Percentiles rank a stretch among this genome's conserved stretches.
Evolutionary conservation across 2,113 vertebrate species (phyloP).

Genomic region (Apus apus): DNA sequence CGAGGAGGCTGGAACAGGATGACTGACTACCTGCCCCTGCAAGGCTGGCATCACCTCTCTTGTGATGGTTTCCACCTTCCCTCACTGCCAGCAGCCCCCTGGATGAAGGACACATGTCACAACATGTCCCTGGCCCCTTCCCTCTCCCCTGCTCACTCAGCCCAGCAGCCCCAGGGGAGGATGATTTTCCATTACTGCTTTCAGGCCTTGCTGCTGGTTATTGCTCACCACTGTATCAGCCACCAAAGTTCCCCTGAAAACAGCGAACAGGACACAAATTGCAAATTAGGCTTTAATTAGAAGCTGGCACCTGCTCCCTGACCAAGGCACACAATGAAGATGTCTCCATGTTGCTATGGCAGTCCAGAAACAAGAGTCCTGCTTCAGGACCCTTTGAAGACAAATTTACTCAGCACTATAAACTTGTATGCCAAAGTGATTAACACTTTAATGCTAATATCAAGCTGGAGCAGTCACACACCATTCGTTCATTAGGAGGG

Average conservation of each 20-base stretch:
- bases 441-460: constrained; percentile 70
- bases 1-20: neutral
- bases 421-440: constrained; percentile 59
- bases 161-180: constrained; percentile 17
- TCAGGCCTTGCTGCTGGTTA: neutral
- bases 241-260: constrained; percentile 52
- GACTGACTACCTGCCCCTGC: fast-evolving
- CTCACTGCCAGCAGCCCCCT: neutral
- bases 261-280: constrained; percentile 50
- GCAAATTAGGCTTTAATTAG: constrained; percentile 74
- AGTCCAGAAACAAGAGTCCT: constrained; percentile 44
- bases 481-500: constrained; percentile 67
- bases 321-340: constrained; percentile 61
- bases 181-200: constrained; percentile 14
- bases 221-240: constrained; percentile 3
- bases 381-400: constrained; percentile 50
- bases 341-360: constrained; percentile 47
- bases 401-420: constrained; percentile 57
- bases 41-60: neutral
- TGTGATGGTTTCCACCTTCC: neutral
- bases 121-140: neutral
- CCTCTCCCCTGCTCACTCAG: neutral
- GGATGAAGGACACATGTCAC: fast-evolving
- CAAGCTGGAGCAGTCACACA: constrained; percentile 56
- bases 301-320: constrained; percentile 61